Percentiles rank a stretch among this genome's conserved stretches.
Evolutionary conservation across 2,888 invertebrate species (phyloP).

Genomic region (Drosophila picticornis): DNA sequence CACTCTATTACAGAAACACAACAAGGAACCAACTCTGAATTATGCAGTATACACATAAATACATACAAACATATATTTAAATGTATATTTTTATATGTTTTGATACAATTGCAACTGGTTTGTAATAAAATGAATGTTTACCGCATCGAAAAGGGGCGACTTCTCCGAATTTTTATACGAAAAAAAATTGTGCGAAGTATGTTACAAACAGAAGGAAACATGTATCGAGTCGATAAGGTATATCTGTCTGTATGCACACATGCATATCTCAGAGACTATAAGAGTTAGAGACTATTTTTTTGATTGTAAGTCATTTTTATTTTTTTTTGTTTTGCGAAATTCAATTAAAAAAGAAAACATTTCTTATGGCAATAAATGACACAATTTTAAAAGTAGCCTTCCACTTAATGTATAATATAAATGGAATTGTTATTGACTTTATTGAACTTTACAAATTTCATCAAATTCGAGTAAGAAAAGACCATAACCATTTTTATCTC

Average conservation of each 20-base stretch:
- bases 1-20: conserved; percentile 38
- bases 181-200: neutral
- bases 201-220: neutral
- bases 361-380: neutral
- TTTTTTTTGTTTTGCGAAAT: too few species aligned
- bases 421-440: neutral
- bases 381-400: neutral
- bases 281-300: neutral
- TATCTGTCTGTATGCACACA: neutral
- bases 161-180: neutral
- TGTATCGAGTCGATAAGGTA: neutral
- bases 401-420: too few species aligned
- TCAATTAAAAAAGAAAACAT: neutral
- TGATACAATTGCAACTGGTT: neutral
- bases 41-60: neutral
- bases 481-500: neutral
- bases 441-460: neutral
- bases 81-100: neutral
- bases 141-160: neutral
- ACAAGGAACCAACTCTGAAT: neutral
- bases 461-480: neutral
- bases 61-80: neutral
- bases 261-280: neutral
- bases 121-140: neutral
- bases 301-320: too few species aligned